These are phyloP conservation scores for Stenoptilia bipunctidactyla DNA, from an alignment of 2,888 invertebrate species.

Conservation along the genomic window DNA sequence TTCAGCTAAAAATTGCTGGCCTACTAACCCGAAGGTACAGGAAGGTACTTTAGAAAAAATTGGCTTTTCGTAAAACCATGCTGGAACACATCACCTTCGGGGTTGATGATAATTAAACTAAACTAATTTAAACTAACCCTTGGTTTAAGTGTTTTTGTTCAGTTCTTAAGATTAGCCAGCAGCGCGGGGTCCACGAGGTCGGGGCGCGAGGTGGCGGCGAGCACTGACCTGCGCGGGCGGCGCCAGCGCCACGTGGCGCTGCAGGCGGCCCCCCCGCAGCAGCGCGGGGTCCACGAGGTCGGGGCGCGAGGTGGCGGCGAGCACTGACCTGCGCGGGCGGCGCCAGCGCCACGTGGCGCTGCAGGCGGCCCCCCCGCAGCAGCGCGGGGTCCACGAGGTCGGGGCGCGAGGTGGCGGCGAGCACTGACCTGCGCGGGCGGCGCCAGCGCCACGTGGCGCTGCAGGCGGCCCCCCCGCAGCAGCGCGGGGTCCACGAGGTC, in stretches of 20 bases:
- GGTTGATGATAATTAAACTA: too few relatives aligned
- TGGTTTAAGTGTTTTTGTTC: too few relatives aligned
- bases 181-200: slow-evolving; percentile 97
- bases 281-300: slow-evolving; percentile 97
- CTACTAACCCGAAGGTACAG: too few relatives aligned
- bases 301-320: slow-evolving; percentile 95
- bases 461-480: slow-evolving; percentile 92
- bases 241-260: slow-evolving; percentile 88
- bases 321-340: slow-evolving; percentile 85
- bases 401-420: slow-evolving; percentile 95
- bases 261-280: slow-evolving; percentile 92
- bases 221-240: slow-evolving; percentile 85
- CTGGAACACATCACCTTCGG: too few relatives aligned
- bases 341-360: slow-evolving; percentile 88
- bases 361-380: slow-evolving; percentile 92
- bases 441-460: slow-evolving; percentile 95
- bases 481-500: slow-evolving; percentile 97
- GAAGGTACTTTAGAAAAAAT: too few relatives aligned
- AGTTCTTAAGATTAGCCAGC: too few relatives aligned
- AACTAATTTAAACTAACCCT: too few relatives aligned
- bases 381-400: slow-evolving; percentile 97
- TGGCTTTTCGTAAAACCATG: too few relatives aligned
- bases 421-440: slow-evolving; percentile 82
- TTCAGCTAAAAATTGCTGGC: too few relatives aligned
- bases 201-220: slow-evolving; percentile 95